These are phyloP conservation scores for Napeogenes sylphis DNA, from an alignment of 2,888 invertebrate genomes.

Conservation along the genomic window DNA sequence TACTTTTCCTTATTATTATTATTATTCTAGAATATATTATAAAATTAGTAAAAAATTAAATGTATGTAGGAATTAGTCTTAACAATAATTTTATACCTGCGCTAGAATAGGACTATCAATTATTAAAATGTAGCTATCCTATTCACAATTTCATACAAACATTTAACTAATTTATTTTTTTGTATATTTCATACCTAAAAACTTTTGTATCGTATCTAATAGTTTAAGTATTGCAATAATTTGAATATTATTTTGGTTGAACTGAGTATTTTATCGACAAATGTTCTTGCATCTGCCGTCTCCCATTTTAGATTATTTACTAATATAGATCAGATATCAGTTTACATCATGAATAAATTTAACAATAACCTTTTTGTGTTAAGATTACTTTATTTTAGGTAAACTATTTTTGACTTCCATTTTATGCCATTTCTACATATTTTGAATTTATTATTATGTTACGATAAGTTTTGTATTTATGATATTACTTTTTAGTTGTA, in stretches of 20 bases:
- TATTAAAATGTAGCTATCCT: too few species aligned
- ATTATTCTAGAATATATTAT: not conserved
- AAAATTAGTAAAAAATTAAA: not conserved
- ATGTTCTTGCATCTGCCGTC: too few species aligned
- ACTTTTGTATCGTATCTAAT: too few species aligned
- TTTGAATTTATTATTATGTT: not conserved
- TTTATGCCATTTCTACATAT: slow-evolving; percentile 4
- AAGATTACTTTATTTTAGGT: not conserved
- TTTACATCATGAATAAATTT: not conserved
- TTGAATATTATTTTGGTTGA: too few species aligned
- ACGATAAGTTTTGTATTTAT: not conserved
- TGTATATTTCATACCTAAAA: too few species aligned
- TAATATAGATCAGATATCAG: not conserved
- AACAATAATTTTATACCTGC: slow-evolving; percentile 24
- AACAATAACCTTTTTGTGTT: not conserved
- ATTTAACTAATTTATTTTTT: too few species aligned
- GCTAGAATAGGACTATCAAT: slow-evolving; percentile 11
- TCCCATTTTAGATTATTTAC: too few species aligned
- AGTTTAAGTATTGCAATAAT: too few species aligned
- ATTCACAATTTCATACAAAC: too few species aligned
- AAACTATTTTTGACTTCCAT: slow-evolving; percentile 2
- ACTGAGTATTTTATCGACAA: too few species aligned
- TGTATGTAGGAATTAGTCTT: not conserved
- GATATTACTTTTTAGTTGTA: not conserved
- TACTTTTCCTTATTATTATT: too few species aligned